Evolutionary conservation across 2,888 invertebrate species (phyloP), one percentile per base, ranked within the genome.

Genomic region (Augiades crinisus): DNA sequence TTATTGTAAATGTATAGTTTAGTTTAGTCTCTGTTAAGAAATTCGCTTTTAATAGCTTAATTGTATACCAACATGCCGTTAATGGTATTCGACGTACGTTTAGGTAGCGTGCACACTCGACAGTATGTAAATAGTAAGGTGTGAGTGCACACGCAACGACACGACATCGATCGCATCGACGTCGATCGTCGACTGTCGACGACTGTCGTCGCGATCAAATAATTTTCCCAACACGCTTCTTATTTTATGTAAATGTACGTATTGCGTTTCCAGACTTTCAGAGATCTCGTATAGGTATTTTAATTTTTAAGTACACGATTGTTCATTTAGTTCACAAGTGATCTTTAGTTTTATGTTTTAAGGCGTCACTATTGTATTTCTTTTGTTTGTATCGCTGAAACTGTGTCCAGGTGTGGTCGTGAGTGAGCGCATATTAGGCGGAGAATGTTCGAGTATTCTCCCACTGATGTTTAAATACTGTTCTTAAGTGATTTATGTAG

Each of bases 211-310:
- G 21, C 33, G 31, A 33, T 24, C n/a, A n/a, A 12, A 19, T n/a
- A 16, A 40, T 13, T 27, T 19, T 43, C 31, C 37, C 60, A 63
- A 64, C 74, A 73, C 70, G 75, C 74, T 78, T 77, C 67, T 72
- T 77, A 75, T 72, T 73, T 70, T 78, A 72, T 80, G 70, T 79
- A 75, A 77, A 73, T 80, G 78, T 81, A 82, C 78, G 83, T 86
- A 79, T 79, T 79, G 78, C 80, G 81, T 86, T 87, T 89, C 87
- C 86, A 86, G 80, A 87, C 87, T 90, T 88, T 86, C 89, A 84
- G 89, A 87, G 90, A 90, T 90, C 90, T 90, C 90, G 89, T 89
- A 61, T 79, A 75, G 69, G 27, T 27, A 27, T 78, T 80, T 83
- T 82, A 82, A 81, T 79, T 81, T 51, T 77, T 81, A 81, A 81